Evolutionary conservation across 64 coral and sea anemone genomes (phyloP), one percentile per base, ranked within the genome.

Genomic region (Cladopsammia gracilis): DNA sequence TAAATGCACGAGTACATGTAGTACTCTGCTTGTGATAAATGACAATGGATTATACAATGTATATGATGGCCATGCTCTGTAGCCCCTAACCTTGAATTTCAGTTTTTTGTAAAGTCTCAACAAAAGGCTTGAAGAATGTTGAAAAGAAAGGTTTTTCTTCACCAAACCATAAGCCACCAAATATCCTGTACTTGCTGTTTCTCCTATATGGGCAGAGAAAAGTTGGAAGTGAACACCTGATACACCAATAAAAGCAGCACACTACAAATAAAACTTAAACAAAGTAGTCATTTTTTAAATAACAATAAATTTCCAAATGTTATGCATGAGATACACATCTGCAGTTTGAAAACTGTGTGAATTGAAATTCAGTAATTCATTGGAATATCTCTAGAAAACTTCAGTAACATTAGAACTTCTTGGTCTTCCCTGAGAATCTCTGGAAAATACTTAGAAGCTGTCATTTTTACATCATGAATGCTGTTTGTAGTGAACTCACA

Each of bases 71-170:
- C 14, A 72, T 72, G 70, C 25, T 47, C 25, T 72, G 34, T 43
- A 72, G 70, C 70, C 34, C 42, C 25, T 47, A 48, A 82, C 79
- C 79, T 19, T 82, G 20, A 65, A 82, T 6, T 82, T 62, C 50
- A 22, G 58, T 65, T 82, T 62, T 48, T 16, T 82, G 20, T 19
- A 82, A 65, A 82, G 79, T 46, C 11, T 82, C 79, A 44, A 79
- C 58, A 77, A 90, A 90, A 65, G 87, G 87, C 71, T 89, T 76
- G n/a, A 89, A 78, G 50, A 89, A 89, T 14, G 87, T 89, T 4
- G 88, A 90, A 59, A 90, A 90, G 46, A 89, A 89, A 14, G 87
- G 87, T 22, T 89, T 89, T 23, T 48, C 58, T 76, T 89, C 87
- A 49, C 87, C 87, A 89, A 89, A 89, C 87, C 87, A 89, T 61